These are phyloP conservation scores for Petrocephalus microphthalmus DNA, from an alignment of 2,113 vertebrate genomes.

Conservation along the genomic window DNA sequence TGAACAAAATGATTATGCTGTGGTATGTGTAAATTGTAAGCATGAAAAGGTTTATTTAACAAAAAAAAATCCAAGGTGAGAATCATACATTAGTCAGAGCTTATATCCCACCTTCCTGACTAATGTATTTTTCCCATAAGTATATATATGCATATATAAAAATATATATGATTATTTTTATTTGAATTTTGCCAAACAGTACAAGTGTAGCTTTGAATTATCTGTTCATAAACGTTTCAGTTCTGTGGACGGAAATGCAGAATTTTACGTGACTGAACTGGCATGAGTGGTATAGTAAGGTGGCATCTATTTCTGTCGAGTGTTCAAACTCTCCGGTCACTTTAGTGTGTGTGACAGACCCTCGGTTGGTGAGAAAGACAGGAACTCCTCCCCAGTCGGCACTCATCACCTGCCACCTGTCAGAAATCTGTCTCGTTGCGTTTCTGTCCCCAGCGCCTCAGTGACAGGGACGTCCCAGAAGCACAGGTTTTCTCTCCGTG, in stretches of 20 bases:
- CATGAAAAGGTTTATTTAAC: constrained; percentile 68
- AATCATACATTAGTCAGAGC: constrained; percentile 71
- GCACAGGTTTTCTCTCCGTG: neutral
- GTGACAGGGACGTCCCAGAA: neutral
- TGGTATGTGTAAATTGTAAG: constrained; percentile 71
- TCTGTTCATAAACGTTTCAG: constrained; percentile 10
- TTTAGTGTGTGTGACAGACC: neutral
- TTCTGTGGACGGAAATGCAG: constrained; percentile 8
- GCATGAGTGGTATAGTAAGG: constrained; percentile 9
- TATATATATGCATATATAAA: constrained; percentile 29
- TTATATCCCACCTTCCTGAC: constrained; percentile 28
- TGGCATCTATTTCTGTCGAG: neutral
- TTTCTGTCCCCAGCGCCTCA: neutral
- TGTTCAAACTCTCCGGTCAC: neutral
- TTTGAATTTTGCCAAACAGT: constrained; percentile 21
- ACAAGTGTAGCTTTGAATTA: constrained; percentile 19
- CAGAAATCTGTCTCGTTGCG: constrained; percentile 9
- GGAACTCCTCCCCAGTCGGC: neutral
- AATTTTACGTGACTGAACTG: constrained; percentile 17
- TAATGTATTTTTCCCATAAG: constrained; percentile 32
- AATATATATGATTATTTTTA: constrained; percentile 25
- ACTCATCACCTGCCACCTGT: neutral
- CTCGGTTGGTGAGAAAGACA: neutral
- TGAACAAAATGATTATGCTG: constrained; percentile 31
- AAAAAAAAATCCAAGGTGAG: constrained; percentile 44